These are phyloP conservation scores for Struthidea cinerea DNA, from an alignment of 2,113 vertebrate genomes.

Conservation along the genomic window DNA sequence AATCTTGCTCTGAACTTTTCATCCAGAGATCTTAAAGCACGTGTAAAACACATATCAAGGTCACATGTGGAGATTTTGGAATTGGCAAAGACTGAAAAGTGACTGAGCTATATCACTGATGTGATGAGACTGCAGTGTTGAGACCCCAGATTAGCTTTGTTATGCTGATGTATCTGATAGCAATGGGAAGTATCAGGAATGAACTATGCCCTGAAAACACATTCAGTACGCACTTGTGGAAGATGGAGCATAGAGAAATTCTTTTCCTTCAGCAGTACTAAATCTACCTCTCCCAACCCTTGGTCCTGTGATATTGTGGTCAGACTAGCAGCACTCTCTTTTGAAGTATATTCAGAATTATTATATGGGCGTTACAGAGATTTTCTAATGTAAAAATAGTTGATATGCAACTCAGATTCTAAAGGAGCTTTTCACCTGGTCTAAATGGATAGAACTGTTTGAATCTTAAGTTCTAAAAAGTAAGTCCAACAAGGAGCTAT, in stretches of 20 bases:
- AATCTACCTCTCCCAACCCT: background rate
- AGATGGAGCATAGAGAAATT: background rate
- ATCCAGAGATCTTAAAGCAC: background rate
- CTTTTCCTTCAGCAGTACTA: background rate
- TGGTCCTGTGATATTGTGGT: background rate
- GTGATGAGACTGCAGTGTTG: background rate
- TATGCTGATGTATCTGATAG: background rate
- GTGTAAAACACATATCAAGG: constrained; percentile 1
- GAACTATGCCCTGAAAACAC: background rate
- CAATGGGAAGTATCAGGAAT: background rate
- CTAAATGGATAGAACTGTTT: background rate
- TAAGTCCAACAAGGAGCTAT: background rate
- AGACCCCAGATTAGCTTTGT: background rate
- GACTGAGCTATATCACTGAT: background rate
- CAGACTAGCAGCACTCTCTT: background rate
- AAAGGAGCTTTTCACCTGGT: background rate
- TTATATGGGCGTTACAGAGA: background rate
- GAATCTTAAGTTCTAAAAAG: background rate
- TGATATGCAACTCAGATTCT: background rate
- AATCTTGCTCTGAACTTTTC: background rate
- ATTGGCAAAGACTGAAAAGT: background rate
- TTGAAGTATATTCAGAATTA: background rate
- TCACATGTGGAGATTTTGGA: background rate
- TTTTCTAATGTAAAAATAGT: background rate
- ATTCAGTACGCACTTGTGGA: fast-evolving